Base-by-base conservation (phyloP, 2,113 vertebrate species). In the Oophaga pumilio region DNA sequence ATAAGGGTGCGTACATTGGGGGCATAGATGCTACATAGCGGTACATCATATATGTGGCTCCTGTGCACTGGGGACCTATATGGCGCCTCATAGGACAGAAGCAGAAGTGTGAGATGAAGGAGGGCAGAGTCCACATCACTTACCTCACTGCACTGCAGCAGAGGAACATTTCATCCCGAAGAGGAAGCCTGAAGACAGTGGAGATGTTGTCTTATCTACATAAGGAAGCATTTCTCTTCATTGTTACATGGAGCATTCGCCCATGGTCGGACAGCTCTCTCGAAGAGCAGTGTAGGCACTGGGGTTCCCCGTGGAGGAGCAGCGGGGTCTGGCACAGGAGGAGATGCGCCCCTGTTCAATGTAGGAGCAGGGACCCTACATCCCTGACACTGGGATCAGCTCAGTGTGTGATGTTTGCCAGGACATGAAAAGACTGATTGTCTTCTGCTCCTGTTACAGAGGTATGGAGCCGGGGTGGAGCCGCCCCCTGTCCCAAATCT, bases 401-500 rank as follows among this genome's bases (percentile, higher is more conserved):
- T 20, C 17, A 22, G 18, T 8, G 79, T 22, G 26, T 49, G 12
- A 81, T 81, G 57, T 64, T 62, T 81, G 56, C 62, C 57, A 74
- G 28, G 56, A 53, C 53, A 50, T 73, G 68, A 82, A 74, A 87
- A 87, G 85, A 73, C 85, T 43, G 80, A 86, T 86, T 86, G 85
- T 81, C 74, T 82, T 66, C 77, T 80, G 77, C 26, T 20, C 17
- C 60, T 66, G 20, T 33, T 59, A 22, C 56, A 71, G 59, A 59
- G 62, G 59, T 81, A 81, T 52, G 57, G 50, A 81, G 77, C 74
- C 79, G 53, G 77, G 56, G 7, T 60, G 28, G 28, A 59, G 1
- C 26, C 1, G 28, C 85, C 85, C 69, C 77, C 78, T n/a, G 71
- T 81, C 52, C 28, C 11, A 74, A 82, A 71, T 87, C 85, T 66